Conservation (phyloP, 2,113 vertebrate species). For the Alexandromys fortis region DNA sequence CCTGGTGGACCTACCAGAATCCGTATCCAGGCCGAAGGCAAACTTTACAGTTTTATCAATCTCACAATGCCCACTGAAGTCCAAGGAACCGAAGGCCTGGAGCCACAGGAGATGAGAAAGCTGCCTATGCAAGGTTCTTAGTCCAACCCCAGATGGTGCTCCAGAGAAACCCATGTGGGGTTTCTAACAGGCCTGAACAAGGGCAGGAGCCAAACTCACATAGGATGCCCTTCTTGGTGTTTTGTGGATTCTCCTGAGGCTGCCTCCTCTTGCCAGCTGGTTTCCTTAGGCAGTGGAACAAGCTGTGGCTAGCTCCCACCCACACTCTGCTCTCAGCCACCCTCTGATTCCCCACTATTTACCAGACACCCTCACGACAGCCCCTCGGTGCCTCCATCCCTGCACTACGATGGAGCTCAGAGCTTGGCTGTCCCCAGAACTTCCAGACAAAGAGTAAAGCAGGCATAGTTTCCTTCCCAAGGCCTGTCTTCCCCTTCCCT, state of each 20-base stretch:
- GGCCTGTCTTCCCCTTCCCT: background rate
- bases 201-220: background rate
- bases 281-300: background rate
- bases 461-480: background rate
- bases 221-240: background rate
- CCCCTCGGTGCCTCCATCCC: too few species aligned
- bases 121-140: background rate
- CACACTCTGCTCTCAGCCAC: background rate
- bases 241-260: background rate
- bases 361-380: background rate
- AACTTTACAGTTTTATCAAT: background rate
- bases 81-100: background rate
- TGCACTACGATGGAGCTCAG: background rate
- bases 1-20: background rate
- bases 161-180: background rate
- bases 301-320: background rate
- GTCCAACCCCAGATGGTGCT: background rate
- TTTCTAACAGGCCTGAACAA: background rate
- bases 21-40: background rate
- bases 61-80: background rate
- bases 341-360: background rate
- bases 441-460: slow-evolving; percentile 37
- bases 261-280: background rate
- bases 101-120: background rate
- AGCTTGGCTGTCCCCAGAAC: slow-evolving; percentile 5